These are phyloP conservation scores for Eleginops maclovinus DNA, from an alignment of 2,113 vertebrate genomes.

Conservation along the genomic window DNA sequence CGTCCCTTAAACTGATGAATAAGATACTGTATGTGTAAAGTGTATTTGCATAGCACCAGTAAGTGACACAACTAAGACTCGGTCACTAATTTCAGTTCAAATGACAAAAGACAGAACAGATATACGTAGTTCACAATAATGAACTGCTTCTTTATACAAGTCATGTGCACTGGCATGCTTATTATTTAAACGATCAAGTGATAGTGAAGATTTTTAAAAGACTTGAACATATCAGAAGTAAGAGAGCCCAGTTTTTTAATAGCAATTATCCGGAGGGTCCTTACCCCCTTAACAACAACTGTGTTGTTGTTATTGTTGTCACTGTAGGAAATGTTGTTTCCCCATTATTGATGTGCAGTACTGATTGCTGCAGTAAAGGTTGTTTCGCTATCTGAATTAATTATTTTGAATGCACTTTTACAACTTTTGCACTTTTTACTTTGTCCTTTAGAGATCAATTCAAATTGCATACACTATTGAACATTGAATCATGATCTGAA, in stretches of 20 bases:
- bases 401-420: neutral
- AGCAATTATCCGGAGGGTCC: no score
- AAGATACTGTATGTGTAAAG: no score
- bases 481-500: neutral
- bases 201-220: neutral
- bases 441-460: neutral
- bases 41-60: no score
- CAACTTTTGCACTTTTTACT: neutral
- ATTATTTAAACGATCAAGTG: neutral
- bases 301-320: neutral
- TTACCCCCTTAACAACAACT: no score
- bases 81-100: no score
- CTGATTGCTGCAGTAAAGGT: no score
- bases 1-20: no score
- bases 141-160: neutral
- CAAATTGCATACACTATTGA: neutral
- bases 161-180: neutral
- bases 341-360: neutral
- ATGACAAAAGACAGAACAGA: no score
- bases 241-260: neutral
- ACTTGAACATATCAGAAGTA: neutral
- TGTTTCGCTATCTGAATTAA: no score
- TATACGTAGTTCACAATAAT: no score
- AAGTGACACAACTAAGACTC: no score
- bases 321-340: neutral